These are phyloP conservation scores for Drosophila kurseongensis DNA, from an alignment of 1,140 invertebrate genomes.

Conservation along the genomic window DNA sequence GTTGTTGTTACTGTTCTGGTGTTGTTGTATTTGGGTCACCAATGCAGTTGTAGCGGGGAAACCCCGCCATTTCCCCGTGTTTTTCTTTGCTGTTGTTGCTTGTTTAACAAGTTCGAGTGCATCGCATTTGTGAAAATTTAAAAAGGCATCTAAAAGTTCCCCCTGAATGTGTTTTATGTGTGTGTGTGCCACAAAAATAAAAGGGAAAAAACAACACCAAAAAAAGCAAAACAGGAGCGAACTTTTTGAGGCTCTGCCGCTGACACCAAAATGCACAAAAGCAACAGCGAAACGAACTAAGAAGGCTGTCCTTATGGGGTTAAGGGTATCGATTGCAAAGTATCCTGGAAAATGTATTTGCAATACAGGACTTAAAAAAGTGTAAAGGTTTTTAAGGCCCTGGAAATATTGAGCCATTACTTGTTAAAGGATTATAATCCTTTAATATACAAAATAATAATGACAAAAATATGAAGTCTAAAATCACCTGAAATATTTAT, in stretches of 20 bases:
- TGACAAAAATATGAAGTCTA: too few relatives aligned
- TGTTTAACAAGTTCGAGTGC: slow-evolving; percentile 82
- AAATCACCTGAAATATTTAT: too few relatives aligned
- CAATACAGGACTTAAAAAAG: not conserved
- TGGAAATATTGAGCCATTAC: not conserved
- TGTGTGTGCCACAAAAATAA: slow-evolving; percentile 31
- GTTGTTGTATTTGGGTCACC: slow-evolving; percentile 71
- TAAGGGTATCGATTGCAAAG: slow-evolving; percentile 1
- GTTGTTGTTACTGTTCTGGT: slow-evolving; percentile 12
- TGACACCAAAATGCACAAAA: slow-evolving; percentile 76
- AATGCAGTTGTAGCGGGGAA: slow-evolving; percentile 56
- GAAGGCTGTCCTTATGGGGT: not conserved
- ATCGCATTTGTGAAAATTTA: slow-evolving; percentile 77
- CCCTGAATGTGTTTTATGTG: slow-evolving; percentile 3
- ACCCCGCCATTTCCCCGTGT: slow-evolving; percentile 6
- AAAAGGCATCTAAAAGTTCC: slow-evolving; percentile 69
- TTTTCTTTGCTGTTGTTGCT: slow-evolving; percentile 44
- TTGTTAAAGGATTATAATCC: too few relatives aligned
- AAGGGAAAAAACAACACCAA: slow-evolving; percentile 32
- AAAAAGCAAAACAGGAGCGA: slow-evolving; percentile 39
- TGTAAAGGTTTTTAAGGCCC: not conserved
- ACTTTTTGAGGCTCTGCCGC: slow-evolving; percentile 71
- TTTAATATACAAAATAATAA: too few relatives aligned
- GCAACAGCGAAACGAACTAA: slow-evolving; percentile 46
- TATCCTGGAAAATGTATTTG: slow-evolving; percentile 13